A percentile compares a stretch with the other conserved stretches of the same genome.
phyloP scores from a whole-genome alignment of 2,888 invertebrate genomes.

The Polyommatus iphigenia region DNA sequence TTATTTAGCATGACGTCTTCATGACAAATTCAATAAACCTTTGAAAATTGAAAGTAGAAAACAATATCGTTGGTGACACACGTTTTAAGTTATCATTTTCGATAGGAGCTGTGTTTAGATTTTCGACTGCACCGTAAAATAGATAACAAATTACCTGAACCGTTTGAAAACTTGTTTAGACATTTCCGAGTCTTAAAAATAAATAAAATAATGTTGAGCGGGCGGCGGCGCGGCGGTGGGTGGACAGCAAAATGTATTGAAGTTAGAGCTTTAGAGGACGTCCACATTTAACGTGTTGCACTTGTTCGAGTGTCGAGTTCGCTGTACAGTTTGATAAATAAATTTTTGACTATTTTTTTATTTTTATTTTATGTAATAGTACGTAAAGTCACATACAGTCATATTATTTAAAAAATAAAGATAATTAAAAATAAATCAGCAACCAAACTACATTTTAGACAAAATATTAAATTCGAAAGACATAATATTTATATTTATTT shows the following conservation, averaged over 20 bases:
- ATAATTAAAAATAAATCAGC: too few species aligned
- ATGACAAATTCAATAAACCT: background rate
- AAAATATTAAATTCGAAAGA: too few species aligned
- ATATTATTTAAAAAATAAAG: too few species aligned
- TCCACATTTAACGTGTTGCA: background rate
- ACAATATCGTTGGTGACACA: background rate
- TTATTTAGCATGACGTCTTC: background rate
- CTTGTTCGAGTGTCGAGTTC: background rate
- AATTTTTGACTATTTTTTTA: background rate
- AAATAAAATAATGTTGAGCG: constrained; percentile 7
- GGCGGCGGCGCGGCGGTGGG: background rate
- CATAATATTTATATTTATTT: too few species aligned
- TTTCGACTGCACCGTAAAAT: background rate
- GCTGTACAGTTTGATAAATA: background rate
- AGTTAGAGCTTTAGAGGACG: background rate
- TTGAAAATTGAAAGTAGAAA: background rate
- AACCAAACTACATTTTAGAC: too few species aligned
- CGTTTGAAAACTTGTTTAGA: constrained; percentile 23
- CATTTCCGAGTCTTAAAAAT: constrained; percentile 20
- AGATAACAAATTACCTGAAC: constrained; percentile 18
- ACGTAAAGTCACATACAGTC: too few species aligned
- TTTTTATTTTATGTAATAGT: too few species aligned
- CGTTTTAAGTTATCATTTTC: background rate
- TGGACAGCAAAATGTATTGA: background rate
- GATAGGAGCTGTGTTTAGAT: background rate